Evolutionary conservation across 1,140 invertebrate genomes (phyloP).

Genomic region (Brachionus paranguensis): DNA sequence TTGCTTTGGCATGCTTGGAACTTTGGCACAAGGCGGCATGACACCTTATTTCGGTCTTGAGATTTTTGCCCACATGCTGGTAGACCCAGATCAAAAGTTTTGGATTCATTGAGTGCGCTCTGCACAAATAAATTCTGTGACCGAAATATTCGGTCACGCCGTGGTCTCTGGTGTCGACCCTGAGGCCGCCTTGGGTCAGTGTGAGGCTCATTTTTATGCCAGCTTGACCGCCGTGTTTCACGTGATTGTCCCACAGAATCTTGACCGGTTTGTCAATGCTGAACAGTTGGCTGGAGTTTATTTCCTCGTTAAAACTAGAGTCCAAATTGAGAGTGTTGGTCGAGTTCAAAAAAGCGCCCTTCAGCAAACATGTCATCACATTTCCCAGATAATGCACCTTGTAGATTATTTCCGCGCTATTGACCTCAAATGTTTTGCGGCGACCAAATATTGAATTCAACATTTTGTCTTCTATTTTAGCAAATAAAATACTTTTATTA

Average conservation of each 20-base stretch:
- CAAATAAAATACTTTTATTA: background rate
- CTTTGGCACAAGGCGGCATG: constrained; percentile 32
- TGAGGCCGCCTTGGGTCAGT: constrained; percentile 17
- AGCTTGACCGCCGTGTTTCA: constrained; percentile 19
- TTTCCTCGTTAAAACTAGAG: background rate
- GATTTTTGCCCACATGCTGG: constrained; percentile 38
- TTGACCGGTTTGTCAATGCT: constrained; percentile 35
- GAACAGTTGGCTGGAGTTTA: background rate
- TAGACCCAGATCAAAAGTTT: constrained; percentile 36
- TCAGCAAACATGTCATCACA: constrained; percentile 29
- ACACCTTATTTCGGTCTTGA: constrained; percentile 26
- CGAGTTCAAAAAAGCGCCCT: background rate
- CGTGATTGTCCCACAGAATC: constrained; percentile 33
- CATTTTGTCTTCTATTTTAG: background rate
- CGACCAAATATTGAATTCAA: constrained; percentile 28
- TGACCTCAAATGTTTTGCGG: constrained; percentile 28
- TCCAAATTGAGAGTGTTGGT: background rate
- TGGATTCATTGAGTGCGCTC: background rate
- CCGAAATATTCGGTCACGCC: constrained; percentile 35
- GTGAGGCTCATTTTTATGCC: constrained; percentile 26
- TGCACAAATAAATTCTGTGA: constrained; percentile 17
- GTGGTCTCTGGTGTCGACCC: constrained; percentile 26
- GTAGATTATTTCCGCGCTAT: constrained; percentile 4
- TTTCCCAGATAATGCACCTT: constrained; percentile 35
- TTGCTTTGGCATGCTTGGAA: background rate